These are phyloP conservation scores for Drosophila gaucha DNA, from an alignment of 2,888 invertebrate genomes.

Conservation along the genomic window DNA sequence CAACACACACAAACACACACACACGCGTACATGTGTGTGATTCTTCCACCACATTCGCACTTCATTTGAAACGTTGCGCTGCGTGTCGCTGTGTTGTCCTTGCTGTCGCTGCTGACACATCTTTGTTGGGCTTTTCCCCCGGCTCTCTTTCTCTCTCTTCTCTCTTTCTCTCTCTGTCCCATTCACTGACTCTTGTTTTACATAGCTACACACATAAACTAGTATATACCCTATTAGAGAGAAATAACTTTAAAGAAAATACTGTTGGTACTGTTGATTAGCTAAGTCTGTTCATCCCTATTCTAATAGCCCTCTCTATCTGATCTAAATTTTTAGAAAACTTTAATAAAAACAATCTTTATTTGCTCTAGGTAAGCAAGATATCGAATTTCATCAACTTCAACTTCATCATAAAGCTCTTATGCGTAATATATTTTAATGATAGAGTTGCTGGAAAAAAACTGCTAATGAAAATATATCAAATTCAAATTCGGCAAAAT, in stretches of 20 bases:
- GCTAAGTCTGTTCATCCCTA: no score
- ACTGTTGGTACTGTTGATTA: no score
- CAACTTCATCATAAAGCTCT: no score
- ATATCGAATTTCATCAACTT: no score
- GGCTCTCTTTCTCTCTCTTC: neutral
- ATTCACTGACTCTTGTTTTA: neutral
- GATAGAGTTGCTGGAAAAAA: no score
- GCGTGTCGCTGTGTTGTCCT: constrained; percentile 19
- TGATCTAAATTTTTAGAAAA: no score
- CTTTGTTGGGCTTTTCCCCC: constrained; percentile 23
- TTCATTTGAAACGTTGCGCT: constrained; percentile 48
- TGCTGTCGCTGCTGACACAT: constrained; percentile 50
- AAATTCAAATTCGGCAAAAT: no score
- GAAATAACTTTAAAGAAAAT: neutral
- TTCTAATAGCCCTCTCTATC: no score
- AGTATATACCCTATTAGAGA: neutral
- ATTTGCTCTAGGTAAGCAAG: no score
- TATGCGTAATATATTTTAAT: no score
- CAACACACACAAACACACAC: neutral
- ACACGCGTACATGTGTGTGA: neutral
- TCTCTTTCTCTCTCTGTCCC: neutral
- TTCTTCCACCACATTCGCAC: constrained; percentile 46
- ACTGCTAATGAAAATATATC: no score
- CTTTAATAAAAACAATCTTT: no score
- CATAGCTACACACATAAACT: neutral